These are phyloP conservation scores for Paedocypris micromegethes DNA, from an alignment of 2,797 vertebrate genomes.

Conservation along the genomic window DNA sequence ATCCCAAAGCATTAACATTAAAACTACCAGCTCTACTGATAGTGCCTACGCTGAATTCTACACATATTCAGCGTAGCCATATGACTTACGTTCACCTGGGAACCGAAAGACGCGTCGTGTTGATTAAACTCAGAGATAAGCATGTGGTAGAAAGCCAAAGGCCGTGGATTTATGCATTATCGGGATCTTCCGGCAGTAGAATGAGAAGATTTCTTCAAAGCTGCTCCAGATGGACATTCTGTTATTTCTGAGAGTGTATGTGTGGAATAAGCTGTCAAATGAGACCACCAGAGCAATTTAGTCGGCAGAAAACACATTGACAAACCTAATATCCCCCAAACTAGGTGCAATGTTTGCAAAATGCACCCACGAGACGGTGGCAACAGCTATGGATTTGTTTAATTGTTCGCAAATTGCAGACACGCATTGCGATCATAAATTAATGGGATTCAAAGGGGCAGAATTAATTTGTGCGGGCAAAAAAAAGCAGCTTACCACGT, in stretches of 20 bases:
- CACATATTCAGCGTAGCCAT: neutral
- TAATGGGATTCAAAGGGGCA: constrained; percentile 41
- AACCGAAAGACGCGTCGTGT: neutral
- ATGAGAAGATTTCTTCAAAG: constrained; percentile 36
- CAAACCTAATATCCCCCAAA: constrained; percentile 22
- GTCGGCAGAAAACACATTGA: neutral
- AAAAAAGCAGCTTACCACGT: constrained; percentile 45
- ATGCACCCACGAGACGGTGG: constrained; percentile 43
- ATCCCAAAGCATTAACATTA: too few species aligned
- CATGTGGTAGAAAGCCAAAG: constrained; percentile 16
- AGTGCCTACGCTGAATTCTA: too few species aligned
- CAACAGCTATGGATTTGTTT: constrained; percentile 47
- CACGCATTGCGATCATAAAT: constrained; percentile 36
- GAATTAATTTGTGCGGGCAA: constrained; percentile 34
- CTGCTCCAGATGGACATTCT: constrained; percentile 15
- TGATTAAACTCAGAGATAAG: constrained; percentile 25
- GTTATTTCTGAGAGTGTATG: constrained; percentile 28
- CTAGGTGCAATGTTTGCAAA: constrained; percentile 26
- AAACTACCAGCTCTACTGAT: too few species aligned
- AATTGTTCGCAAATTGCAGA: constrained; percentile 43
- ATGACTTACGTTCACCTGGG: neutral
- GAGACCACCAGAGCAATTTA: constrained; percentile 10
- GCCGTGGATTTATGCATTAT: constrained; percentile 28
- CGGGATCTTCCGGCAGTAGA: constrained; percentile 9
- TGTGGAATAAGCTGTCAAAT: constrained; percentile 38